A percentile compares a stretch with the other conserved stretches of the same genome.
phyloP scores from a whole-genome alignment of 1,140 invertebrate species.

The Temnothorax curvispinosus region DNA sequence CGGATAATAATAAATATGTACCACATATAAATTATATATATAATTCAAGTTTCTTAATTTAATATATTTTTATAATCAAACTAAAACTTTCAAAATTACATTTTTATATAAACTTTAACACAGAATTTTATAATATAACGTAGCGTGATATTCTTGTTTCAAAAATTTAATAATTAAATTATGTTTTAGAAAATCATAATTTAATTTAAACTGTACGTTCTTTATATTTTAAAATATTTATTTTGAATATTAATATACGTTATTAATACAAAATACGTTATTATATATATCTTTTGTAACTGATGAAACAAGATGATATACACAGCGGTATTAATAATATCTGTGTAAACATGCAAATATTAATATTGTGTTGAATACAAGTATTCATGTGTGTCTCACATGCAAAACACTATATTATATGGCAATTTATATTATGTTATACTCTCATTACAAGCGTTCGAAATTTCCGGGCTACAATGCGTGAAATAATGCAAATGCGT shows the following conservation, averaged over 20 bases:
- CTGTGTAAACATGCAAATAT: not conserved
- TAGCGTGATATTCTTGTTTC: not conserved
- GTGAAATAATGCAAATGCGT: slow-evolving; percentile 28
- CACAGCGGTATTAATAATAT: not conserved
- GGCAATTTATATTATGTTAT: not conserved
- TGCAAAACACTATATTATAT: not conserved
- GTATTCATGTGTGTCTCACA: not conserved
- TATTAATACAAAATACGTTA: not conserved
- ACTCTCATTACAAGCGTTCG: slow-evolving; percentile 12
- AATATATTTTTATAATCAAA: not conserved
- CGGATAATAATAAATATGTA: not conserved
- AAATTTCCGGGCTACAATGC: not conserved
- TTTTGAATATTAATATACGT: not conserved
- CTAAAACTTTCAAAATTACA: not conserved
- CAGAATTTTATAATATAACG: not conserved
- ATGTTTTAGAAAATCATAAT: not conserved
- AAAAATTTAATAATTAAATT: not conserved
- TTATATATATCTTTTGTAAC: not conserved
- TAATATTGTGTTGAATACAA: not conserved
- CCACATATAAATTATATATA: not conserved
- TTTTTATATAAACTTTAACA: not conserved
- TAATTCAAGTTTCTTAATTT: not conserved
- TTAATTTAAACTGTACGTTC: not conserved
- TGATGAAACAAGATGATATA: not conserved
- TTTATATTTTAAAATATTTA: not conserved